Percentiles rank a stretch among this genome's conserved stretches.
phyloP scores from a whole-genome alignment of 37 sponge, comb jelly and placozoan species.

The Halisarca cf. caerulea region DNA sequence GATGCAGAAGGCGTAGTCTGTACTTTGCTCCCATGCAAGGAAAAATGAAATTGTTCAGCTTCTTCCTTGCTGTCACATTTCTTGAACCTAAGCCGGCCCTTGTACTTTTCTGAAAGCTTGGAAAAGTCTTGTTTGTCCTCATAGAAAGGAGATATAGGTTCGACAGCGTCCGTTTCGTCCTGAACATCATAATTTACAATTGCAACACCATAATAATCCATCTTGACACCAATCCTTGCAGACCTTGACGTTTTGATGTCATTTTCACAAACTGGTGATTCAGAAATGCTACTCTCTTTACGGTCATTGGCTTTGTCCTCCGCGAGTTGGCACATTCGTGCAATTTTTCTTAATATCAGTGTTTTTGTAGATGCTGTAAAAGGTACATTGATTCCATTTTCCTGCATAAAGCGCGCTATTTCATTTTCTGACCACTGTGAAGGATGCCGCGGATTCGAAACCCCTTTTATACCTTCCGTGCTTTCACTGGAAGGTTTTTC shows the following conservation, averaged over 20 bases:
- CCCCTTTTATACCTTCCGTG: no score
- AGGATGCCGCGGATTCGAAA: neutral
- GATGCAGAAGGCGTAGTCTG: neutral
- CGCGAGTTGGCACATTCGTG: neutral
- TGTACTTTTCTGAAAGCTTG: conserved; percentile 33
- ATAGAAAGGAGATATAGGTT: conserved; percentile 41
- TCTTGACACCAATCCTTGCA: no score
- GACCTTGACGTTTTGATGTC: no score
- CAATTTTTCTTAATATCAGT: conserved; percentile 41
- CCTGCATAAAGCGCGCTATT: conserved; percentile 10
- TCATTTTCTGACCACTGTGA: conserved; percentile 35
- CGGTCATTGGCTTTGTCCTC: no score
- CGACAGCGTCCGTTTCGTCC: no score
- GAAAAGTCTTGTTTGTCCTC: conserved; percentile 42
- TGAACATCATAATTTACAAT: neutral
- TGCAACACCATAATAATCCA: conserved; percentile 39
- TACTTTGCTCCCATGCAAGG: neutral
- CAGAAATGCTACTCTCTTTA: no score
- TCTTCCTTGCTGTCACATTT: conserved; percentile 52
- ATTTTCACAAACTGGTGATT: no score
- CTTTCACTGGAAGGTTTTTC: no score
- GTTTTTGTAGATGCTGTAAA: conserved; percentile 42
- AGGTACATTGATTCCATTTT: conserved; percentile 13
- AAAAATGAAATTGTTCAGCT: conserved; percentile 41
- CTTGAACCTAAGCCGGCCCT: conserved; percentile 76